Evolutionary conservation across 2,113 vertebrate species (phyloP), one percentile per base, ranked within the genome.

Genomic region (Oenanthe oenanthe): DNA sequence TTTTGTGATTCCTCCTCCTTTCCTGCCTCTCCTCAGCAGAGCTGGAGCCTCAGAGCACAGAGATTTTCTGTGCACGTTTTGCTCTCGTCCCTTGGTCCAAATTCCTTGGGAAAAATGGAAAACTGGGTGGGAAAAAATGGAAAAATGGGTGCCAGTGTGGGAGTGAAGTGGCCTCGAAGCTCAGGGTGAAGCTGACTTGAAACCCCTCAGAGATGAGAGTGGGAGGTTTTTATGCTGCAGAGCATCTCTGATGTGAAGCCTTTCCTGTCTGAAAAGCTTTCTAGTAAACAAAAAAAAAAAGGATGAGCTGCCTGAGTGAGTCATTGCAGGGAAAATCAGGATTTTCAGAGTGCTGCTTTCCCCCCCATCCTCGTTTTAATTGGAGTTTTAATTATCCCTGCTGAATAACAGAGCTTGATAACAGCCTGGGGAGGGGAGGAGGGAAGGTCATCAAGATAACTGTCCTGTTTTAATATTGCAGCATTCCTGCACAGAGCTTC

Each of bases 391-490:
- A 96, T 95, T 76, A 89, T 56, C 58, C 60, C 43, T 32, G 77
- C 83, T 60, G 91, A 79, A 92, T 75, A 88, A 31, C 0, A 51
- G 61, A 50, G 71, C 81, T 85, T 47, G 95, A 57, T 75, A 78
- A 72, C 32, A 84, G 81, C 68, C 57, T 19, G 11, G 68, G 26
- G 29, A 85, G 61, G 83, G 77, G 28, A 80, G 94, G 89, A 88
- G 86, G 93, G 91, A 81, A 96, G 96, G 95, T 97, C 96, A 96
- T 91, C 85, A 40, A 91, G 93, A 92, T 94, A 88, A 86, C n/a
- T 85, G 94, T 85, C 76, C 75, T 42, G n/a, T 32, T 75, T 76
- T 54, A 82, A 86, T 95, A 77, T 80, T 38, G 3, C 58, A 50
- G 45, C 78, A 47, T 93, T 95, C 73, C 70, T 87, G 54, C 87